These are phyloP conservation scores for Oxygymnocypris stewartii DNA, from an alignment of 2,113 vertebrate species.

Conservation along the genomic window DNA sequence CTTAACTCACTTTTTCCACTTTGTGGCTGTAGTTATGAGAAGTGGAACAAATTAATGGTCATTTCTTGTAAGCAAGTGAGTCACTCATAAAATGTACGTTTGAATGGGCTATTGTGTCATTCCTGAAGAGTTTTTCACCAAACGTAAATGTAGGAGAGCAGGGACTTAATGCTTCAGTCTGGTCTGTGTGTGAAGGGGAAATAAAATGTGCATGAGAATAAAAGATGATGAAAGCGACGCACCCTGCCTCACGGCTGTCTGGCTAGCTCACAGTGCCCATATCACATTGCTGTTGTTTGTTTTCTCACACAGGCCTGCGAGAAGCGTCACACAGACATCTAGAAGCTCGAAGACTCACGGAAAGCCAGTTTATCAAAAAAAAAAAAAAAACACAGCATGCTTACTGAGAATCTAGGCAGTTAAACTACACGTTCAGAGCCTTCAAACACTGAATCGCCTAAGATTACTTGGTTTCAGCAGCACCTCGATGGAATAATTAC, in stretches of 20 bases:
- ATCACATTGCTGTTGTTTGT: conserved; percentile 68
- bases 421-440: neutral
- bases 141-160: neutral
- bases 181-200: conserved; percentile 36
- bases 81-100: neutral
- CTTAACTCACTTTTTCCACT: neutral
- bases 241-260: conserved; percentile 69
- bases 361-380: conserved; percentile 53
- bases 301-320: conserved; percentile 61
- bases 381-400: conserved; percentile 45
- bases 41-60: neutral
- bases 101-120: conserved; percentile 6
- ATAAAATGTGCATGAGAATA: conserved; percentile 40
- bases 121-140: neutral
- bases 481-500: conserved; percentile 32
- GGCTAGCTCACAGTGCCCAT: conserved; percentile 60
- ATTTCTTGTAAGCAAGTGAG: conserved; percentile 26
- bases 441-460: neutral
- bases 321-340: conserved; percentile 35
- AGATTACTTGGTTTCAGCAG: conserved; percentile 35
- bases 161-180: neutral
- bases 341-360: conserved; percentile 47
- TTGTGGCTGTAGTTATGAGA: neutral
- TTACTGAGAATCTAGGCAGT: conserved; percentile 10
- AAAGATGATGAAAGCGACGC: conserved; percentile 57